A percentile compares a stretch with the other conserved stretches of the same genome.
Evolutionary conservation across 1,140 invertebrate genomes (phyloP).

Genomic region (Micrasema minimum): DNA sequence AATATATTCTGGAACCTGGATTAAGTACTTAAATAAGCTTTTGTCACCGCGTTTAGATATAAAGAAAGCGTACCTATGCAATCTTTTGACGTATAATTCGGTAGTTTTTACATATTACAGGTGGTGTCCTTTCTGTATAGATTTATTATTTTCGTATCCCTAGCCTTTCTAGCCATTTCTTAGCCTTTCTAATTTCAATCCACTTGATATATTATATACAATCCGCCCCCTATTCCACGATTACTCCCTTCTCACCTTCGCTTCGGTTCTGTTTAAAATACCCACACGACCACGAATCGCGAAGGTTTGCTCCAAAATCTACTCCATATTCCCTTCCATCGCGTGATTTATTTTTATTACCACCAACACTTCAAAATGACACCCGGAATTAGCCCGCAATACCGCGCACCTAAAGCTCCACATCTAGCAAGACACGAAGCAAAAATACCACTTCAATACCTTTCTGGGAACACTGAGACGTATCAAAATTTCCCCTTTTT

Average conservation of each 20-base stretch:
- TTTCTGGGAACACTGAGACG: not conserved
- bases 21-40: too few relatives aligned
- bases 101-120: too few relatives aligned
- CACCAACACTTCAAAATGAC: constrained; percentile 36
- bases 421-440: not conserved
- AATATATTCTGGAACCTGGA: too few relatives aligned
- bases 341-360: constrained; percentile 39
- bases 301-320: constrained; percentile 17
- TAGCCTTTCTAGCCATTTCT: too few relatives aligned
- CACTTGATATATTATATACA: too few relatives aligned
- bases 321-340: constrained; percentile 4
- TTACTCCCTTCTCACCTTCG: constrained; percentile 22
- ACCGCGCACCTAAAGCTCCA: not conserved
- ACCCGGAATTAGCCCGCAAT: constrained; percentile 22
- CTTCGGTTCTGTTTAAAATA: constrained; percentile 1
- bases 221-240: constrained; percentile 4
- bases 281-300: constrained; percentile 16
- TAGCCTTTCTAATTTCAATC: not conserved
- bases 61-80: too few relatives aligned
- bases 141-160: too few relatives aligned
- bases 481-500: not conserved
- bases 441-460: not conserved
- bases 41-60: too few relatives aligned
- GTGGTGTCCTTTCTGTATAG: too few relatives aligned
- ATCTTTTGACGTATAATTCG: too few relatives aligned